These are phyloP conservation scores for Drosophila nikananu DNA, from an alignment of 1,140 invertebrate species.

Conservation along the genomic window DNA sequence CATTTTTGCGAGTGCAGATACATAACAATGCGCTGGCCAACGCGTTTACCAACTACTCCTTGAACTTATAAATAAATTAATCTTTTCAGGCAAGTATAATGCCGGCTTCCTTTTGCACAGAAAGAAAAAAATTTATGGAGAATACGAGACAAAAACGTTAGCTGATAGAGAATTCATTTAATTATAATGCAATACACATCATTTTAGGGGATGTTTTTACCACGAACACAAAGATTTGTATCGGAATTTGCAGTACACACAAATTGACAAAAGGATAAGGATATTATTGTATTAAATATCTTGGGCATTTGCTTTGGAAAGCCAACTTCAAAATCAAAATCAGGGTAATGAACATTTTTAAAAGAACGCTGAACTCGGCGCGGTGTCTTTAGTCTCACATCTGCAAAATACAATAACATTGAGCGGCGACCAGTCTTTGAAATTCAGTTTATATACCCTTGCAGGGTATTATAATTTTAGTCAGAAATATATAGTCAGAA, in stretches of 20 bases:
- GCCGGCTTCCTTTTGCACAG: conserved; percentile 18
- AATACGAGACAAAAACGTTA: too few relatives aligned
- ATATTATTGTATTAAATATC: conserved; percentile 4
- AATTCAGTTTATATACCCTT: background rate
- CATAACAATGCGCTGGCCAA: too few relatives aligned
- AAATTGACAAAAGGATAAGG: background rate
- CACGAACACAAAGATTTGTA: background rate
- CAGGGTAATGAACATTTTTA: conserved; percentile 66
- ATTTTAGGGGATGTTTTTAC: too few relatives aligned
- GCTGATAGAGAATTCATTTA: background rate
- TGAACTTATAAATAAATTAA: background rate
- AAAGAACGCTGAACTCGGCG: conserved; percentile 75
- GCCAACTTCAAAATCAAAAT: conserved; percentile 43
- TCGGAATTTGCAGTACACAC: background rate
- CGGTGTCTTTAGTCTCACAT: conserved; percentile 48
- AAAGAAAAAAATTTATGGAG: too few relatives aligned
- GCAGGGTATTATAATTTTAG: too few relatives aligned
- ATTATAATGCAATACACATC: background rate
- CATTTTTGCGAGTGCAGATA: too few relatives aligned
- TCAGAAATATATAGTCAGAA: too few relatives aligned
- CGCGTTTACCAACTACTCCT: too few relatives aligned
- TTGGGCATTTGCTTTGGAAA: conserved; percentile 35
- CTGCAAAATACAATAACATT: conserved; percentile 66
- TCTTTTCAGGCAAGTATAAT: conserved; percentile 68
- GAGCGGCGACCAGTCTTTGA: conserved; percentile 51